Conservation (phyloP, 2,888 invertebrate genomes). For the Cephus pulcher region DNA sequence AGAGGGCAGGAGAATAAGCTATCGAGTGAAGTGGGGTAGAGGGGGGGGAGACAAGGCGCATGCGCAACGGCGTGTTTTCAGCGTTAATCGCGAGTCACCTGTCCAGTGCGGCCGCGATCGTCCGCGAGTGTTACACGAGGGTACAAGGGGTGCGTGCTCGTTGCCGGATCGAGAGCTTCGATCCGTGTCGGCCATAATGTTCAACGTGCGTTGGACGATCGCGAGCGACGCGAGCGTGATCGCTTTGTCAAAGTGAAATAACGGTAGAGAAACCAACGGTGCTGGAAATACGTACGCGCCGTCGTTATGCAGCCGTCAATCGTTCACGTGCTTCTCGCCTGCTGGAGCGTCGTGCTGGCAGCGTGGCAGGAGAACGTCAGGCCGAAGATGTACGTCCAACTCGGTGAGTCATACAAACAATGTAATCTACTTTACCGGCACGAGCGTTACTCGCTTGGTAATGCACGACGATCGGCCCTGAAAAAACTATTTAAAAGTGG, state of each 20-base stretch:
- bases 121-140: slow-evolving; percentile 6
- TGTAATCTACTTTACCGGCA: background rate
- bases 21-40: too few species aligned
- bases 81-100: background rate
- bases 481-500: background rate
- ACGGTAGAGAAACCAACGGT: background rate
- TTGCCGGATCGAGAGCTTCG: too few species aligned
- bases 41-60: too few species aligned
- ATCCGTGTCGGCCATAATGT: too few species aligned
- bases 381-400: slow-evolving; percentile 92
- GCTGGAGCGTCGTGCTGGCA: slow-evolving; percentile 69
- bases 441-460: background rate
- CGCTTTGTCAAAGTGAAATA: background rate
- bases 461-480: background rate
- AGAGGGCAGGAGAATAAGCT: too few species aligned
- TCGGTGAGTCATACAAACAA: slow-evolving; percentile 76
- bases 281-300: too few species aligned
- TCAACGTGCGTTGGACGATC: background rate
- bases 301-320: slow-evolving; percentile 32
- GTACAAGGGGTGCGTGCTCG: too few species aligned
- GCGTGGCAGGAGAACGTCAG: slow-evolving; percentile 93
- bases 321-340: slow-evolving; percentile 65
- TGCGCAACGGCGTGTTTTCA: too few species aligned
- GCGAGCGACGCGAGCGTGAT: slow-evolving; percentile 19
- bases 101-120: slow-evolving; percentile 9